A percentile compares a stretch with the other conserved stretches of the same genome.
phyloP scores from a whole-genome alignment of 2,797 vertebrate species.

The Notolepis coatsorum region DNA sequence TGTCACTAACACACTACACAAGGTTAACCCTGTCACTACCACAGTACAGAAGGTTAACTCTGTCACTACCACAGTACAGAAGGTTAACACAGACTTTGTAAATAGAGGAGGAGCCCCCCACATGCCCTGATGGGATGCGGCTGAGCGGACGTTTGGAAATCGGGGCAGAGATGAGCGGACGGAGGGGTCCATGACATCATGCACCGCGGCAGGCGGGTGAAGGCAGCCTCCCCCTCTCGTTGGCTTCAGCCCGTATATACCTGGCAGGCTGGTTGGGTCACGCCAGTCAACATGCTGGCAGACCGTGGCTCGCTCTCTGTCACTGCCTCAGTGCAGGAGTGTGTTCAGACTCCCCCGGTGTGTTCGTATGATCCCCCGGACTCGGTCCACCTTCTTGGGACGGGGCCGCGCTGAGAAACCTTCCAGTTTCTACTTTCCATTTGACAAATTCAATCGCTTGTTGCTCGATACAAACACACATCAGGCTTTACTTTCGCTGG shows the following conservation, averaged over 20 bases:
- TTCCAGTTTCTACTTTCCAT: not conserved
- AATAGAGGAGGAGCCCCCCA: slow-evolving; percentile 52
- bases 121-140: slow-evolving; percentile 50
- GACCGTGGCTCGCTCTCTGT: not conserved
- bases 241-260: slow-evolving; percentile 36
- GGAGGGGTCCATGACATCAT: slow-evolving; percentile 58
- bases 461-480: too few species aligned
- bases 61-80: too few species aligned
- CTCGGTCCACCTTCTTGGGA: not conserved
- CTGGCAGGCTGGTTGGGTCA: slow-evolving; percentile 22
- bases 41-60: not conserved
- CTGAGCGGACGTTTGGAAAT: slow-evolving; percentile 29
- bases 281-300: slow-evolving; percentile 49
- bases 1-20: too few species aligned
- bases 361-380: slow-evolving; percentile 22
- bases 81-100: slow-evolving; percentile 26
- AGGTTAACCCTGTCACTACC: too few species aligned
- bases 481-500: too few species aligned
- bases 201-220: slow-evolving; percentile 48
- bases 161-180: slow-evolving; percentile 33
- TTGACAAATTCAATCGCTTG: not conserved
- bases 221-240: slow-evolving; percentile 36
- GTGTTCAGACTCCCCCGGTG: slow-evolving; percentile 10
- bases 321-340: slow-evolving; percentile 29
- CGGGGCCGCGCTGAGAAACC: slow-evolving; percentile 1